These are phyloP conservation scores for Ophiodon elongatus DNA, from an alignment of 2,113 vertebrate genomes.

Conservation along the genomic window DNA sequence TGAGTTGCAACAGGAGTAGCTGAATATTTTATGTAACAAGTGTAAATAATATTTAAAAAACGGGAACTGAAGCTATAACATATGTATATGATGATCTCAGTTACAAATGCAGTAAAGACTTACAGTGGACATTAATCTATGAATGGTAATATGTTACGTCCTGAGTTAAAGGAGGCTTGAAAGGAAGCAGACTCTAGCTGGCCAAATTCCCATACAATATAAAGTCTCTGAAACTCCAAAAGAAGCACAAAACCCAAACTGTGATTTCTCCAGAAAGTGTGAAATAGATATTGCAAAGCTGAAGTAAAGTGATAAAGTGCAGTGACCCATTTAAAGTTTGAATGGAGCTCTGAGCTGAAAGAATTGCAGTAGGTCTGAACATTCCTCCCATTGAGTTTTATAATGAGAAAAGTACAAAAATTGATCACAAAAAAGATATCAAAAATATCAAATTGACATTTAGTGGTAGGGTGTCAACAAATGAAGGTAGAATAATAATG, in stretches of 20 bases:
- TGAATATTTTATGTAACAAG: background rate
- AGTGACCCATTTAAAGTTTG: conserved; percentile 47
- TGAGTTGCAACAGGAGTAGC: no score
- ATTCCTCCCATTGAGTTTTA: background rate
- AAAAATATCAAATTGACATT: background rate
- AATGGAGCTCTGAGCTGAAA: background rate
- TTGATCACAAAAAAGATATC: background rate
- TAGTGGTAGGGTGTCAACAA: background rate
- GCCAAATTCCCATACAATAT: background rate
- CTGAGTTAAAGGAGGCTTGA: background rate
- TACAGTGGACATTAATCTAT: background rate
- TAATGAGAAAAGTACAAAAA: background rate
- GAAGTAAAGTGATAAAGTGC: background rate
- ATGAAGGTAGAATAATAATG: background rate
- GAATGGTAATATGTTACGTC: no score
- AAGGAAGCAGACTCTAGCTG: no score
- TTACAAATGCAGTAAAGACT: background rate
- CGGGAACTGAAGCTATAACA: background rate
- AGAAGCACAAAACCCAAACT: background rate
- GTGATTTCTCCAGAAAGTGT: background rate
- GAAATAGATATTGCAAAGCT: conserved; percentile 3
- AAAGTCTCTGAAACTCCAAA: background rate
- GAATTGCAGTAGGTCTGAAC: background rate
- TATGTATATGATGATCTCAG: background rate
- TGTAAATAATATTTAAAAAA: background rate